These are phyloP conservation scores for Xenopus petersii DNA, from an alignment of 2,797 vertebrate species.

Conservation along the genomic window DNA sequence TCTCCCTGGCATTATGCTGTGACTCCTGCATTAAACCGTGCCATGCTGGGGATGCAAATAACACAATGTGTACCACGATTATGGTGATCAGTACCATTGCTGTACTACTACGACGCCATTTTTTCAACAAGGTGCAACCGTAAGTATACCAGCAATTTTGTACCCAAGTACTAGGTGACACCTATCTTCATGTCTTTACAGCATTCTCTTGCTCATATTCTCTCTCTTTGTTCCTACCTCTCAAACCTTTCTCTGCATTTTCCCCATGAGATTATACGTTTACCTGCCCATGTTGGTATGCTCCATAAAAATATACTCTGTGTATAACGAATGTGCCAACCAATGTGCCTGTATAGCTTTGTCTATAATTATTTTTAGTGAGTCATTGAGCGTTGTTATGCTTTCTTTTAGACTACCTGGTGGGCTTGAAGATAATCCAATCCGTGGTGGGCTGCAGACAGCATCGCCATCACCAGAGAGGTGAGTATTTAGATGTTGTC, in stretches of 20 bases:
- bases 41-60: constrained; percentile 63
- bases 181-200: background rate
- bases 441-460: constrained; percentile 3
- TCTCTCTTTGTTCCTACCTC: too few species aligned
- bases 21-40: constrained; percentile 1
- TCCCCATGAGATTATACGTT: background rate
- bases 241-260: background rate
- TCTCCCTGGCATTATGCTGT: constrained; percentile 19
- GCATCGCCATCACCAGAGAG: constrained; percentile 19
- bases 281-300: background rate
- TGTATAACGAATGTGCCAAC: too few species aligned
- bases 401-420: constrained; percentile 29
- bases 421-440: constrained; percentile 26
- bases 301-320: too few species aligned
- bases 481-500: constrained; percentile 1
- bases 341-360: too few species aligned
- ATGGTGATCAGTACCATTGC: constrained; percentile 83
- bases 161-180: background rate
- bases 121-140: constrained; percentile 83
- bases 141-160: constrained; percentile 62
- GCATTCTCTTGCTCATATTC: too few species aligned
- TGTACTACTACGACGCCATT: constrained; percentile 76
- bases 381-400: background rate
- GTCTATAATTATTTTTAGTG: background rate
- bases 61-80: constrained; percentile 87